Percentiles rank a stretch among this genome's conserved stretches.
Conservation (phyloP, 2,888 invertebrate species). For the Malthinus seriepunctatus region DNA sequence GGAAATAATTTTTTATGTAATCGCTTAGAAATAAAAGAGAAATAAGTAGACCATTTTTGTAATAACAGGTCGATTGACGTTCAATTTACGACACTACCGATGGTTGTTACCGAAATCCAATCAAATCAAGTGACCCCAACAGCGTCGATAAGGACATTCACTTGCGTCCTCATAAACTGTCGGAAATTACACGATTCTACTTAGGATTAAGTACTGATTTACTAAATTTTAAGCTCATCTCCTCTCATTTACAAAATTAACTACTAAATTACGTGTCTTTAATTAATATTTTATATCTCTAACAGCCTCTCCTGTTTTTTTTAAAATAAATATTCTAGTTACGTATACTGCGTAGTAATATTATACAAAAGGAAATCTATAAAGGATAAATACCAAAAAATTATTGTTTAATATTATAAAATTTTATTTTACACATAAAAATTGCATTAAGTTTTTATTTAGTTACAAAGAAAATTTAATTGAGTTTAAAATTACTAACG, state of each 20-base stretch:
- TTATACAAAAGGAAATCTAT: too few relatives aligned
- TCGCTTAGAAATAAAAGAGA: slow-evolving; percentile 31
- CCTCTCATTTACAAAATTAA: slow-evolving; percentile 15
- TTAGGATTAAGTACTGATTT: slow-evolving; percentile 45
- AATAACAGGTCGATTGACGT: slow-evolving; percentile 46
- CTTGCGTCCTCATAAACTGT: slow-evolving; percentile 45
- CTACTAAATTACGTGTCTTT: too few relatives aligned
- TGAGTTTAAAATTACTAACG: too few relatives aligned
- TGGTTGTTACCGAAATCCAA: slow-evolving; percentile 50
- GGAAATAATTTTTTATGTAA: slow-evolving; percentile 25
- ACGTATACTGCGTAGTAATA: too few relatives aligned
- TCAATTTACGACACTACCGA: slow-evolving; percentile 50
- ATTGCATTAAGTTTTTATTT: too few relatives aligned
- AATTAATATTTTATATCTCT: too few relatives aligned
- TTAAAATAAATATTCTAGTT: too few relatives aligned
- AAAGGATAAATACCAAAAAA: too few relatives aligned
- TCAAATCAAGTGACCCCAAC: slow-evolving; percentile 50
- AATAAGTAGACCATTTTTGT: slow-evolving; percentile 43
- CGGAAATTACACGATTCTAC: slow-evolving; percentile 52
- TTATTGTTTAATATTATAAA: too few relatives aligned
- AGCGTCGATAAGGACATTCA: slow-evolving; percentile 40
- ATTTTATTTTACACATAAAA: too few relatives aligned
- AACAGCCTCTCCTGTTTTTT: too few relatives aligned
- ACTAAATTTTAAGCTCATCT: slow-evolving; percentile 41
- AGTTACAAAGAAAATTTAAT: too few relatives aligned